Conservation (phyloP, 1,140 invertebrate species). For the Drosophila ficusphila region DNA sequence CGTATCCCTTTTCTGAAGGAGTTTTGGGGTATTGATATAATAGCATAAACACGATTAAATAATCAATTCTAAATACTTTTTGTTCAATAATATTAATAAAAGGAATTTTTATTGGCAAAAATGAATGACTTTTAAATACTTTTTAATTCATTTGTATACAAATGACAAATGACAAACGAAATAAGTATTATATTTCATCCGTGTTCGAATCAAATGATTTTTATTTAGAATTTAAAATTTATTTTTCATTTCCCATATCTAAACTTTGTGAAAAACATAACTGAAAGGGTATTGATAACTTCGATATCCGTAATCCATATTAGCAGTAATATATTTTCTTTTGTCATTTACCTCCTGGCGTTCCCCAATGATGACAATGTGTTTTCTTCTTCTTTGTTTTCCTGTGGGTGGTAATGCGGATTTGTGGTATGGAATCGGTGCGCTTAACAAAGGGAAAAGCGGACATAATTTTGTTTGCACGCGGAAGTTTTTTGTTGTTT, state of each 20-base stretch:
- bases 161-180: too few species aligned
- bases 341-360: conserved; percentile 62
- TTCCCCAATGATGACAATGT: conserved; percentile 58
- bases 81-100: too few species aligned
- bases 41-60: too few species aligned
- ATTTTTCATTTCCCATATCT: too few species aligned
- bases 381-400: conserved; percentile 25
- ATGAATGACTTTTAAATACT: too few species aligned
- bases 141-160: too few species aligned
- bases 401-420: neutral
- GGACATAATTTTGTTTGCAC: conserved; percentile 60
- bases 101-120: too few species aligned
- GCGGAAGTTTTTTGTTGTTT: conserved; percentile 35
- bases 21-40: neutral
- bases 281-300: neutral
- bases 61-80: too few species aligned
- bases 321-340: neutral
- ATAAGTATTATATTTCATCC: too few species aligned
- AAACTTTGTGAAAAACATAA: neutral
- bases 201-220: too few species aligned
- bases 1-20: neutral
- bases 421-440: neutral
- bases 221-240: too few species aligned
- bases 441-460: conserved; percentile 18
- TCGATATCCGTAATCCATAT: neutral